Percentiles rank a stretch among this genome's conserved stretches.
Evolutionary conservation across 2,888 invertebrate genomes (phyloP).

Genomic region (Tortrix viridana): DNA sequence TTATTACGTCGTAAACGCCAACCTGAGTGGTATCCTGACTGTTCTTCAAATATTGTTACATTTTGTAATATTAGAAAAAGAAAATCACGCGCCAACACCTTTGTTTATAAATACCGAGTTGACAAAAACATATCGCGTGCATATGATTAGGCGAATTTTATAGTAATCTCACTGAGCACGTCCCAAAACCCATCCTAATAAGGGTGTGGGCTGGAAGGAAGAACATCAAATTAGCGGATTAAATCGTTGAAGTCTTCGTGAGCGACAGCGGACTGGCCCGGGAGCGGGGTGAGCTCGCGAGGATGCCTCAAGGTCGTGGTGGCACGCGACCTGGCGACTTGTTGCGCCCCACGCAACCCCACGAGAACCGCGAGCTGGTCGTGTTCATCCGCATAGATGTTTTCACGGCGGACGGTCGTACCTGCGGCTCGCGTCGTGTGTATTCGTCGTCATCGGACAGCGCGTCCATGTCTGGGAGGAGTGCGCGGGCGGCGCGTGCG

Average conservation of each 20-base stretch:
- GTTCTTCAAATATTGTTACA: background rate
- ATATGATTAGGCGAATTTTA: background rate
- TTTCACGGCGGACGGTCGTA: constrained; percentile 50
- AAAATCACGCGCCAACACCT: background rate
- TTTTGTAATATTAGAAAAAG: background rate
- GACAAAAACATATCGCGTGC: background rate
- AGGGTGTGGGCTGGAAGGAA: constrained; percentile 16
- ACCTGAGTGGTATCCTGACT: no score
- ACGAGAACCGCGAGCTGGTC: constrained; percentile 44
- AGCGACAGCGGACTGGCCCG: constrained; percentile 46
- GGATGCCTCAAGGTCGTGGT: constrained; percentile 67
- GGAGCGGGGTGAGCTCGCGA: constrained; percentile 58
- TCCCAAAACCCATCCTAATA: constrained; percentile 13
- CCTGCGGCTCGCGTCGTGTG: constrained; percentile 77
- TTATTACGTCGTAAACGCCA: no score
- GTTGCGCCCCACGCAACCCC: constrained; percentile 57
- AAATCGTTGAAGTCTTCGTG: constrained; percentile 35
- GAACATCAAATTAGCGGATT: constrained; percentile 35
- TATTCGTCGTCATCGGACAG: constrained; percentile 81
- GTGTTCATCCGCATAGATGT: constrained; percentile 39
- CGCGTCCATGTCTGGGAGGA: constrained; percentile 72
- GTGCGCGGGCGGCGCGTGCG: constrained; percentile 67
- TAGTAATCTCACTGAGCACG: constrained; percentile 10
- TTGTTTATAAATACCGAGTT: constrained; percentile 9
- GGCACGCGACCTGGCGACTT: constrained; percentile 75